These are phyloP conservation scores for Gadopsis marmoratus DNA, from an alignment of 2,797 vertebrate genomes.

Conservation along the genomic window DNA sequence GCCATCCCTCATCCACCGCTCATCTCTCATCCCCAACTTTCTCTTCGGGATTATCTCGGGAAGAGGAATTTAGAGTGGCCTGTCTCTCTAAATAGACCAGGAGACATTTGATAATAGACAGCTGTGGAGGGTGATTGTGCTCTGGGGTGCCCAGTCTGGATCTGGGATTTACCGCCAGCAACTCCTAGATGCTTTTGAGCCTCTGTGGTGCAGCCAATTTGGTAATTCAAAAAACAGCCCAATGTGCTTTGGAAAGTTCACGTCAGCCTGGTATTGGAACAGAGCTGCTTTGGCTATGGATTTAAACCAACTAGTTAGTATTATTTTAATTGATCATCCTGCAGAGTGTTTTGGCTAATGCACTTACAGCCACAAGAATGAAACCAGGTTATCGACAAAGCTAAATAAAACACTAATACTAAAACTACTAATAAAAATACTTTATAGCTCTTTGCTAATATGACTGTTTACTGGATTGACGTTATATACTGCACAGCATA, in stretches of 20 bases:
- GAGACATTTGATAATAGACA: conserved; percentile 75
- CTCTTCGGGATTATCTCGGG: conserved; percentile 77
- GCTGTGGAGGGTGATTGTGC: conserved; percentile 69
- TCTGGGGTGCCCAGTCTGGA: conserved; percentile 61
- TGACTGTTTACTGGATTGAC: background rate
- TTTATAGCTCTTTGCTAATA: background rate
- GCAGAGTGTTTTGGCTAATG: background rate
- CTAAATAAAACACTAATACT: too few relatives aligned
- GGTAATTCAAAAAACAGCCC: conserved; percentile 36
- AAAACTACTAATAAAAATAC: background rate
- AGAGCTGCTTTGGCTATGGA: conserved; percentile 4
- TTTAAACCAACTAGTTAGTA: background rate
- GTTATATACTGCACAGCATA: too few relatives aligned
- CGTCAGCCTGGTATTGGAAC: conserved; percentile 29
- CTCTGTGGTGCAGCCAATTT: conserved; percentile 59
- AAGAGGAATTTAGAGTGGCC: conserved; percentile 78
- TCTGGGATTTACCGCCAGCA: conserved; percentile 60
- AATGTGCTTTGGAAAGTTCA: conserved; percentile 51
- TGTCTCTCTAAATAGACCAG: conserved; percentile 81
- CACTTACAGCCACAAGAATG: background rate
- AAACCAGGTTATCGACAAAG: background rate
- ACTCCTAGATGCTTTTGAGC: conserved; percentile 58
- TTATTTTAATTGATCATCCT: conserved; percentile 26
- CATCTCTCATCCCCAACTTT: conserved; percentile 71
- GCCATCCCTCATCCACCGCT: conserved; percentile 58